Evolutionary conservation across 2,797 vertebrate species (phyloP).

Genomic region (Danio tinwini): DNA sequence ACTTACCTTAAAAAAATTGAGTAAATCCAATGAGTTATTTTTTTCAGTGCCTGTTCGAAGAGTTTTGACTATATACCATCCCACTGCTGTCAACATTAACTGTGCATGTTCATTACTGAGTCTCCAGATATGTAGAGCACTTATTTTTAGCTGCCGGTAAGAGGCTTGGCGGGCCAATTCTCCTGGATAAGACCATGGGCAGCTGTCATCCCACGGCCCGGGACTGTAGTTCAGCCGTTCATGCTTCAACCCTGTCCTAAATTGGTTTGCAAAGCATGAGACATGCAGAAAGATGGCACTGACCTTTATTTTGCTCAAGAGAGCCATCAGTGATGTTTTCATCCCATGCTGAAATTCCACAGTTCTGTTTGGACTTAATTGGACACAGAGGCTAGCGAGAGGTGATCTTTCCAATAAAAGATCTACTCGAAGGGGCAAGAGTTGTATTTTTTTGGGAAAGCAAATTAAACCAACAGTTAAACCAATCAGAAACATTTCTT

Average conservation of each 20-base stretch:
- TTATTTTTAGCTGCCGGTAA: constrained; percentile 46
- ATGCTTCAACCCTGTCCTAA: constrained; percentile 4
- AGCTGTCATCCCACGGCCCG: constrained; percentile 15
- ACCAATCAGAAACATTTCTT: too few relatives aligned
- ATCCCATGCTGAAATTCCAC: constrained; percentile 3
- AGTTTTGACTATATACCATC: constrained; percentile 4
- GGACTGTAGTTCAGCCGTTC: not conserved
- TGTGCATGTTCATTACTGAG: constrained; percentile 32
- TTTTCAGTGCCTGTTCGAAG: not conserved
- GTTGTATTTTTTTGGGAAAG: not conserved
- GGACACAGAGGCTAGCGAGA: constrained; percentile 22
- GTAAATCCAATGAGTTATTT: too few relatives aligned
- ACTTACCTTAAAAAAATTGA: too few relatives aligned
- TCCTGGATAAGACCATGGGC: constrained; percentile 5
- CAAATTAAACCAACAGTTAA: constrained; percentile 4
- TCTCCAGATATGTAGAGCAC: constrained; percentile 35
- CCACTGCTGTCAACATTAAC: constrained; percentile 21
- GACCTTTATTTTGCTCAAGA: constrained; percentile 30
- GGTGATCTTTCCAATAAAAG: constrained; percentile 15
- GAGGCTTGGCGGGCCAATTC: constrained; percentile 29
- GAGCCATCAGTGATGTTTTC: constrained; percentile 34
- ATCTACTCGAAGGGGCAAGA: constrained; percentile 11
- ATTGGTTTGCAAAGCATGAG: constrained; percentile 21
- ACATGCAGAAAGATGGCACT: constrained; percentile 3
- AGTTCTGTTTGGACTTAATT: constrained; percentile 36